Conservation (phyloP, 2,113 vertebrate species). For the Pelecanus crispus region DNA sequence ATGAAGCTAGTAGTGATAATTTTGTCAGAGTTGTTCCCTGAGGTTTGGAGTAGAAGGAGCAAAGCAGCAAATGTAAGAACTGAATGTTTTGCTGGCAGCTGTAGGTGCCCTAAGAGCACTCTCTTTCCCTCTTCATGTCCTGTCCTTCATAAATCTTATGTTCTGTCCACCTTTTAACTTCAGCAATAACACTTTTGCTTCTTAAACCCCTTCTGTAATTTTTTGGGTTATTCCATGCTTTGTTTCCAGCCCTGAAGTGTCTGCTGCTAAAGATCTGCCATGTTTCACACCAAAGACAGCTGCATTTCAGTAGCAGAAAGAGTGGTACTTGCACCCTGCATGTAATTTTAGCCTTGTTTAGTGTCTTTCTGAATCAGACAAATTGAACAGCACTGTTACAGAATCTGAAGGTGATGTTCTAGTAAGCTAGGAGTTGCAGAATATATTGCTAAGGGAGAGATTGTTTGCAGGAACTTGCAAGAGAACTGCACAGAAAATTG, state of each 20-base stretch:
- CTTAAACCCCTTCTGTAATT: not conserved
- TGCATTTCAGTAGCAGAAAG: not conserved
- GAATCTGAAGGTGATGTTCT: not conserved
- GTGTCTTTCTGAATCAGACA: not conserved
- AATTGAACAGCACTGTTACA: not conserved
- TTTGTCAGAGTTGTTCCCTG: not conserved
- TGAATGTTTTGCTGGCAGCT: not conserved
- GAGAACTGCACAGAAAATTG: not conserved
- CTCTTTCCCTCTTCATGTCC: not conserved
- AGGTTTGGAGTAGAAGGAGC: not conserved
- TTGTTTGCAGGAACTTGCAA: not conserved
- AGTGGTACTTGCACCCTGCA: not conserved
- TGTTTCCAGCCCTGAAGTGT: not conserved
- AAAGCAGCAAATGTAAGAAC: not conserved
- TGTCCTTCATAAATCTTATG: not conserved
- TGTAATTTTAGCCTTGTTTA: not conserved
- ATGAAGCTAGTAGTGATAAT: not conserved
- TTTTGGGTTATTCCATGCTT: not conserved
- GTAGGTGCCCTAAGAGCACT: not conserved
- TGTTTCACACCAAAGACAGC: not conserved
- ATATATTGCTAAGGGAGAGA: not conserved
- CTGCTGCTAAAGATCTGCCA: not conserved
- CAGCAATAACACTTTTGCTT: not conserved
- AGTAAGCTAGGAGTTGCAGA: not conserved
- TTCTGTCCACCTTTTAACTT: not conserved